These are phyloP conservation scores for Euura saliciscinereae DNA, from an alignment of 1,140 invertebrate species.

Conservation along the genomic window DNA sequence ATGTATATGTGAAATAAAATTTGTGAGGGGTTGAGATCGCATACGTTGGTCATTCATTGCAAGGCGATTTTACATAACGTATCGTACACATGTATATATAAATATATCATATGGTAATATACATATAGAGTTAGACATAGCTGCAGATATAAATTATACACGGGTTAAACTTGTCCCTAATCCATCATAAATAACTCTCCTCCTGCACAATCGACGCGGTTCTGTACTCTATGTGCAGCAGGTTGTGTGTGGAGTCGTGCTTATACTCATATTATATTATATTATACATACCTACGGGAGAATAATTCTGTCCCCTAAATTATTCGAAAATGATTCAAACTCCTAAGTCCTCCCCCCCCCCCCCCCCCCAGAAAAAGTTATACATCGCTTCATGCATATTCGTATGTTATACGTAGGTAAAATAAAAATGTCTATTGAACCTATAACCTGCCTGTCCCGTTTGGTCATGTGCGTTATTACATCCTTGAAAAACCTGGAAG, in stretches of 20 bases:
- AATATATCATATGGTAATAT: too few species aligned
- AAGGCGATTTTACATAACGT: too few species aligned
- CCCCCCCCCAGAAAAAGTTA: background rate
- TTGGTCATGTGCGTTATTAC: too few species aligned
- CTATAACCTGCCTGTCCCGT: too few species aligned
- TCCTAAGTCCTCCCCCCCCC: background rate
- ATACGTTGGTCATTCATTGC: too few species aligned
- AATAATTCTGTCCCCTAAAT: conserved; percentile 51
- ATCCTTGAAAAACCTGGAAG: too few species aligned
- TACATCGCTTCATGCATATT: background rate
- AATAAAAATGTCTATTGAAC: too few species aligned
- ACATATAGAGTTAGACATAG: too few species aligned
- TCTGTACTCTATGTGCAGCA: background rate
- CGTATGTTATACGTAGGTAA: background rate
- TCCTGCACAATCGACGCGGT: conserved; percentile 42
- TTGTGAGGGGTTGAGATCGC: too few species aligned
- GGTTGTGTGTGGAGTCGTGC: background rate
- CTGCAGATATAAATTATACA: conserved; percentile 46
- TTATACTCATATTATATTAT: background rate
- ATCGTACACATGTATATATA: too few species aligned
- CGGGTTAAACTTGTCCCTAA: conserved; percentile 53
- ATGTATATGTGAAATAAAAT: too few species aligned
- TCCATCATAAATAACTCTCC: conserved; percentile 58
- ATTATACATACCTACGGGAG: conserved; percentile 26
- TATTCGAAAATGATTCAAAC: conserved; percentile 52